Base-by-base conservation (phyloP, 1,140 invertebrate species). In the Gryon sp. region DNA sequence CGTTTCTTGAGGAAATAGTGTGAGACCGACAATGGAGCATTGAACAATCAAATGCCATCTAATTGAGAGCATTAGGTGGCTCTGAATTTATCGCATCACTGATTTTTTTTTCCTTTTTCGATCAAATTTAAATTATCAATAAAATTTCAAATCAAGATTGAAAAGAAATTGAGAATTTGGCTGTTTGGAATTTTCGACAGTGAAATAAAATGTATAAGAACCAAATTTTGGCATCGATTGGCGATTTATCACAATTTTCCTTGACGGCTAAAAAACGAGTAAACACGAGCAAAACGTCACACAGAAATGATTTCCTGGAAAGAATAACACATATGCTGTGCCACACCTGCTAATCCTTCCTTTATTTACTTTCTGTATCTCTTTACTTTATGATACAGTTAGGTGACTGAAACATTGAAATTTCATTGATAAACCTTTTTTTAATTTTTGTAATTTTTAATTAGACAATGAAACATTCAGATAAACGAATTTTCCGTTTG, bases 261-360 rank as follows among this genome's bases (percentile, higher is more conserved):
- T 11, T 9, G 26, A 34, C 30, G 28, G 32, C 20, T 11, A 65
- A 52, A 65, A 32, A 32, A 6, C 43, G 52, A n/a, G n/a, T n/a
- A n/a, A n/a, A n/a, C n/a, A n/a, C n/a, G n/a, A 18, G 16, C 16
- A 63, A 45, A 53, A 55, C 45, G 62, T 30, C 0, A 20, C 26
- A 34, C 62, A 55, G 41, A 48, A 62, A 57, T 53, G 38, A 70
- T 62, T 62, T 62, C 38, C 55, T 46, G 55, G 36, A 62, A 70
- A 50, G 22, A 55, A 28, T 7, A n/a, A 24, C 28, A 38, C 55
- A 28, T 24, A 20, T 30, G 48, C 16, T 8, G 65, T 12, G 65
- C 66, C 69, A 59, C 69, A 59, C 69, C 69, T 65, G 69, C 19
- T 57, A 73, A 73, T 65, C 52, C 50, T 50, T 59, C 59, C 59